Evolutionary conservation across 2,113 vertebrate genomes (phyloP).

Genomic region (Myotis davidii): DNA sequence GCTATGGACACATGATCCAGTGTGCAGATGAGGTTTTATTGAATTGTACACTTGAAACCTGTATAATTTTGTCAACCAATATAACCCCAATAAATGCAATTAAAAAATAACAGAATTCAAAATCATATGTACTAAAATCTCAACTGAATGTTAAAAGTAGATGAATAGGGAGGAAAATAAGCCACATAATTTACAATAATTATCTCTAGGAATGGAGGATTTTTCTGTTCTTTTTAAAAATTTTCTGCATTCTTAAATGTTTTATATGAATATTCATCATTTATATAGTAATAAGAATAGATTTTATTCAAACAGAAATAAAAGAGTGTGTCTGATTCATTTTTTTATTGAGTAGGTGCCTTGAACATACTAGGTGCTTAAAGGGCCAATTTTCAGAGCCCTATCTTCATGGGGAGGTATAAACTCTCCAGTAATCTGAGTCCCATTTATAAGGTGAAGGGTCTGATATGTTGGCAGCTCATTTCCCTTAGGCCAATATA

Average conservation of each 20-base stretch:
- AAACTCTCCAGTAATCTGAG: background rate
- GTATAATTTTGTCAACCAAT: too few species aligned
- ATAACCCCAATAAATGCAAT: too few species aligned
- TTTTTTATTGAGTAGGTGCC: background rate
- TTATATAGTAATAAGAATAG: constrained; percentile 29
- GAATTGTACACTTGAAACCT: background rate
- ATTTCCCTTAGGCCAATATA: background rate
- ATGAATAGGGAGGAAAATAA: background rate
- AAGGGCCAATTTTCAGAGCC: background rate
- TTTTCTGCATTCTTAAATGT: background rate
- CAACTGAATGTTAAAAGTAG: constrained; percentile 39
- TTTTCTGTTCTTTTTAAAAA: background rate
- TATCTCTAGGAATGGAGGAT: background rate
- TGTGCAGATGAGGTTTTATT: background rate
- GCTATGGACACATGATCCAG: background rate
- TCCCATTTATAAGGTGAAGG: background rate
- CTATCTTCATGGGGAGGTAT: background rate
- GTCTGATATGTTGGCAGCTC: background rate
- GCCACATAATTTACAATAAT: background rate
- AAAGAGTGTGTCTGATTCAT: too few species aligned
- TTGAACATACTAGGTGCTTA: background rate
- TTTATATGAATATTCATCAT: background rate
- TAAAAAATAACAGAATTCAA: background rate
- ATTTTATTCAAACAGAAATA: background rate
- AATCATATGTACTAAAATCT: constrained; percentile 30